A percentile compares a stretch with the other conserved stretches of the same genome.
Evolutionary conservation across 2,113 vertebrate species (phyloP).

Genomic region (Boleophthalmus pectinirostris): DNA sequence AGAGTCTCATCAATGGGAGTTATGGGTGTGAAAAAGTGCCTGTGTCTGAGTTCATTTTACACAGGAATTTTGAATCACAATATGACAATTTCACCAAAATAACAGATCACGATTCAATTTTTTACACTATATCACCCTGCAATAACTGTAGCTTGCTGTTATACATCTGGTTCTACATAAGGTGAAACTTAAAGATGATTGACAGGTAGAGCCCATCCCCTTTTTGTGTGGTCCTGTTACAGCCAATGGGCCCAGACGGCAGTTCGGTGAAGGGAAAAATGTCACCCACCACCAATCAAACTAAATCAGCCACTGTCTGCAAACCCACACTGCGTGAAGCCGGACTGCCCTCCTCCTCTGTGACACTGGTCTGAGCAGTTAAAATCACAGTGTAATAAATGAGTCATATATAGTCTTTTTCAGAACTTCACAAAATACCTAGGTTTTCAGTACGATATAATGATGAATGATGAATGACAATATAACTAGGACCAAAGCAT

Average conservation of each 20-base stretch:
- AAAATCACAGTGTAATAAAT: background rate
- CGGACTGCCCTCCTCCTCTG: conserved; percentile 20
- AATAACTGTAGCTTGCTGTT: too few species aligned
- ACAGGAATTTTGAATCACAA: too few species aligned
- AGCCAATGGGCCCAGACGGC: conserved; percentile 31
- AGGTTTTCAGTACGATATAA: too few species aligned
- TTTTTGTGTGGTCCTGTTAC: conserved; percentile 58
- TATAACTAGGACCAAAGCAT: too few species aligned
- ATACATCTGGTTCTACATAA: background rate
- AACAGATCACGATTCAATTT: too few species aligned
- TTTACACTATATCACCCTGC: too few species aligned
- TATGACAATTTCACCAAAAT: too few species aligned
- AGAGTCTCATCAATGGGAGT: too few species aligned
- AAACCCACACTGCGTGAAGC: conserved; percentile 16
- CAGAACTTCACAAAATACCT: background rate
- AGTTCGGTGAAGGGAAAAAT: conserved; percentile 62
- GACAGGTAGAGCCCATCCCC: conserved; percentile 15
- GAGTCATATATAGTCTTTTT: background rate
- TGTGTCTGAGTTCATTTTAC: too few species aligned
- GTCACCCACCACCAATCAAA: conserved; percentile 51
- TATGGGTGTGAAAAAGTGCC: too few species aligned
- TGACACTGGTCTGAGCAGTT: conserved; percentile 15
- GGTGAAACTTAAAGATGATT: conserved; percentile 28
- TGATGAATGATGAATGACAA: too few species aligned
- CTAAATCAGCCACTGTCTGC: conserved; percentile 36